Conservation (phyloP, 2,797 vertebrate species). For the Eutrigla gurnardus region DNA sequence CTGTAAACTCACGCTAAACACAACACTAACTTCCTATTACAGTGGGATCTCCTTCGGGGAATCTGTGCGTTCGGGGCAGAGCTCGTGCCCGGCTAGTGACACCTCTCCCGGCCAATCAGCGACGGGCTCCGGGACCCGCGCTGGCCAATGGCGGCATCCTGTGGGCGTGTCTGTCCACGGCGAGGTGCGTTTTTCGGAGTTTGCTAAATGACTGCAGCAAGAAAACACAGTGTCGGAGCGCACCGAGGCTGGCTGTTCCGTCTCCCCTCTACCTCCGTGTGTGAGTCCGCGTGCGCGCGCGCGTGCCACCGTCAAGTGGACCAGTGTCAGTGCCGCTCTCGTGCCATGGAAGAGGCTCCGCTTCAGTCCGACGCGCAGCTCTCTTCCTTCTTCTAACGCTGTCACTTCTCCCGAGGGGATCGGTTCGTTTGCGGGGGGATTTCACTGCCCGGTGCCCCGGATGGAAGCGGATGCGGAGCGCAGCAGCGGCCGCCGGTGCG, state of each 20-base stretch:
- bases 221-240: conserved; percentile 85
- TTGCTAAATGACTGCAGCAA: conserved; percentile 99
- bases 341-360: conserved; percentile 60
- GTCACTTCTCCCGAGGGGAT: conserved; percentile 9
- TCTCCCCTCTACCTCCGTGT: background rate
- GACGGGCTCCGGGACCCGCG: background rate
- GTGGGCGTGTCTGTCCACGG: conserved; percentile 80
- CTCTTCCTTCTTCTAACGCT: conserved; percentile 30
- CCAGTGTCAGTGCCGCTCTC: conserved; percentile 20
- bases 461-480: conserved; percentile 68
- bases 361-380: conserved; percentile 33
- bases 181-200: conserved; percentile 86
- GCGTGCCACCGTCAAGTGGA: conserved; percentile 34
- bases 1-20: conserved; percentile 21
- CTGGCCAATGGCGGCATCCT: conserved; percentile 73
- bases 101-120: conserved; percentile 69
- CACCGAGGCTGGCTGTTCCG: conserved; percentile 71
- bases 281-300: background rate
- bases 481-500: conserved; percentile 69
- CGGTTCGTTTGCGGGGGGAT: background rate
- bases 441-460: conserved; percentile 27
- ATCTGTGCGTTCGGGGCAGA: conserved; percentile 26
- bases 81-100: conserved; percentile 49
- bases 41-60: conserved; percentile 5
- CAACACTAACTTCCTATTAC: conserved; percentile 41